These are phyloP conservation scores for Nansenia antarctica DNA, from an alignment of 2,113 vertebrate genomes.

Conservation along the genomic window DNA sequence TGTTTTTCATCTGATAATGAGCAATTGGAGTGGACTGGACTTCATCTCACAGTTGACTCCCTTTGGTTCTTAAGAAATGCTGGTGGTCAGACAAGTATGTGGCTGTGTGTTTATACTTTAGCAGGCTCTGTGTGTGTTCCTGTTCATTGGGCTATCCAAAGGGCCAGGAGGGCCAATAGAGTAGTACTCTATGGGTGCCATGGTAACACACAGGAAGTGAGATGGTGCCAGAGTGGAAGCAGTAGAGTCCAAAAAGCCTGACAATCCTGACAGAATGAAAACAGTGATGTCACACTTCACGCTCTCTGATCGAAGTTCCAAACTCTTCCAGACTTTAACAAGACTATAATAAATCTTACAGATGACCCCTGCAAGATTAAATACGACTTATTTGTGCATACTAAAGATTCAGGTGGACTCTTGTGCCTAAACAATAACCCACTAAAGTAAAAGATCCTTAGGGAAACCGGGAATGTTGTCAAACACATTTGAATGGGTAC, in stretches of 20 bases:
- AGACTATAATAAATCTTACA: too few relatives aligned
- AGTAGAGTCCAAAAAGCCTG: not conserved
- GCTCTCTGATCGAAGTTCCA: conserved; percentile 8
- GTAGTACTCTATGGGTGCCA: not conserved
- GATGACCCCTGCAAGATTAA: not conserved
- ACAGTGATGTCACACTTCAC: conserved; percentile 14
- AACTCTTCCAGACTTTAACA: too few relatives aligned
- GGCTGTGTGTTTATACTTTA: not conserved
- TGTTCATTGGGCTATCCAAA: not conserved
- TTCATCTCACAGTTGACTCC: too few relatives aligned
- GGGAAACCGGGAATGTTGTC: conserved; percentile 28
- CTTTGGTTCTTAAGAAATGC: not conserved
- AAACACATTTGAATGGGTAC: conserved; percentile 35
- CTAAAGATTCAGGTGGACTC: not conserved
- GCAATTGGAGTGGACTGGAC: not conserved
- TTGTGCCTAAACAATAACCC: not conserved
- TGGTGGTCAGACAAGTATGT: not conserved
- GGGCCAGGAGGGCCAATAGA: not conserved
- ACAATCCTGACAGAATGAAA: conserved; percentile 1
- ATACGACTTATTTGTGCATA: not conserved
- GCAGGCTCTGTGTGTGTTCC: not conserved
- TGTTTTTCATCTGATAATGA: not conserved
- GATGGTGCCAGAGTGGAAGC: too few relatives aligned
- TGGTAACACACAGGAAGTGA: conserved; percentile 16
- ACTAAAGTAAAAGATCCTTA: not conserved